Conservation (phyloP, 2,888 invertebrate genomes). For the Baccha elongata region DNA sequence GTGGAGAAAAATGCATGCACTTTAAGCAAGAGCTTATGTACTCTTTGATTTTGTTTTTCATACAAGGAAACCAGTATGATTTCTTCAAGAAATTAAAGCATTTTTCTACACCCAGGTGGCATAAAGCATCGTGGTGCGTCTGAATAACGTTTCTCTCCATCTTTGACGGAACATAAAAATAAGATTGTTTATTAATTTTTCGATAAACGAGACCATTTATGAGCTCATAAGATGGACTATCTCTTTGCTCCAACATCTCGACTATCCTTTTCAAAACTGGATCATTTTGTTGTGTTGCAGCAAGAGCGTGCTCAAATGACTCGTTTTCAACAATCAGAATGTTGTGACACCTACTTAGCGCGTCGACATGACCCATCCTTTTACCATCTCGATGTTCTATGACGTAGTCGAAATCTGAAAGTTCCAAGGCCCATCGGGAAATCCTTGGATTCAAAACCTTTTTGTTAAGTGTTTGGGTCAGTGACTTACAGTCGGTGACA, state of each 20-base stretch:
- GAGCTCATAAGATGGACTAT: neutral
- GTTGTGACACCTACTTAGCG: no score
- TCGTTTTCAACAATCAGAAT: no score
- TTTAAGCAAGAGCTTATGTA: neutral
- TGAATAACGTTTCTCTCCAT: neutral
- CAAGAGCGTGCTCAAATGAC: neutral
- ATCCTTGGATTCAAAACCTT: slow-evolving; percentile 4
- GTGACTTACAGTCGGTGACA: neutral
- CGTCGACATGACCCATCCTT: no score
- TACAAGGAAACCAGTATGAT: neutral
- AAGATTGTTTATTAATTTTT: neutral
- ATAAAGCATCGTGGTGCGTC: neutral
- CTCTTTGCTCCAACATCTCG: neutral
- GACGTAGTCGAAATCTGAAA: no score
- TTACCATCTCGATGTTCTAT: no score
- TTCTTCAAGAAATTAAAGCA: neutral
- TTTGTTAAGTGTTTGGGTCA: neutral
- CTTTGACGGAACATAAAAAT: neutral
- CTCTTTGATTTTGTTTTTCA: neutral
- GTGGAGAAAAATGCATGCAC: neutral
- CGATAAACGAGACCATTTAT: neutral
- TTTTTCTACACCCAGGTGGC: neutral
- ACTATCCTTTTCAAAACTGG: neutral
- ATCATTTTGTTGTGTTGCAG: neutral
- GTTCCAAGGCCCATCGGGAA: neutral